Base-by-base conservation (phyloP, 2,888 invertebrate species). In the Amaurobius ferox region DNA sequence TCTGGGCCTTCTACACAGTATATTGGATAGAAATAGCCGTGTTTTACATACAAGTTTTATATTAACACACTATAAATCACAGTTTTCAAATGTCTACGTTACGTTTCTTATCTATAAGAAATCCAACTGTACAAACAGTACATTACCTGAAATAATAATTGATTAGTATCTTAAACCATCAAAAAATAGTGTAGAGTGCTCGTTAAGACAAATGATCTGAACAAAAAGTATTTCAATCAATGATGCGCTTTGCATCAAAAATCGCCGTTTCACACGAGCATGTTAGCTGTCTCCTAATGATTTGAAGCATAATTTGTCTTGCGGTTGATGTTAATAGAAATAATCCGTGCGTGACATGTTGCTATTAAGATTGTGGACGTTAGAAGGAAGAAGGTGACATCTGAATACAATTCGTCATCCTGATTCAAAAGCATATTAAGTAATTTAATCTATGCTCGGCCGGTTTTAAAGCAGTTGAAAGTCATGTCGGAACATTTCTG, bases 361-460 rank as follows among this genome's bases (percentile, higher is more conserved):
- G 39, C 61, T 67, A 61, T 80, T 61, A 48, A 74, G 74, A 32
- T 39, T 61, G 66, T 23, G 39, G 55, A n/a, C 39, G 66, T 67
- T 23, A 16, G 68, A 67, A 74, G 39, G 40, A 83, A 74, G 66
- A 32, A 44, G 35, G 67, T 74, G 78, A 79, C 72, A 64, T 76
- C 19, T 40, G 28, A 68, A 64, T 44, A 70, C 35, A 61, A 81
- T 76, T 28, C 62, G 64, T 70, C 74, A 61, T 68, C 40, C 40
- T 44, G 64, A 23, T 68, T 73, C 32, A 16, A 62, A 70, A 76
- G 67, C 68, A 71, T 66, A 83, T 83, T 83, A 76, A 76, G 76
- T 76, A 83, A 76, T 83, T 77, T 77, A 77, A 83, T 77, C 70
- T 72, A 77, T 77, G 71, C 77, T 77, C 64, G 66, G 44, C 26